These are phyloP conservation scores for Contarinia nasturtii DNA, from an alignment of 1,140 invertebrate species.

Conservation along the genomic window DNA sequence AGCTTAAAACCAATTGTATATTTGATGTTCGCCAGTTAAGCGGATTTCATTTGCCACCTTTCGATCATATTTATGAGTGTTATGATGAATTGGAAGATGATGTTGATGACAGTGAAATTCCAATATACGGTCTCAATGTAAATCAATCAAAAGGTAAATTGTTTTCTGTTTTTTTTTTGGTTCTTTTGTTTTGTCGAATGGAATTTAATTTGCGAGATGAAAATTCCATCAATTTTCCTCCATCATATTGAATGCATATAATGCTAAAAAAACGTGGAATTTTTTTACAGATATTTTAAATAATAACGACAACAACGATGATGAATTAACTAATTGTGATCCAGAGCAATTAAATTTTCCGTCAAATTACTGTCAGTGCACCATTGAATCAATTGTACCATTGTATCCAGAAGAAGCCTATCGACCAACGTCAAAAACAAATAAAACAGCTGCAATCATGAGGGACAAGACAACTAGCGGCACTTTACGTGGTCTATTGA, in stretches of 20 bases:
- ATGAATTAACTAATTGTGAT: neutral
- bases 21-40: slow-evolving; percentile 3
- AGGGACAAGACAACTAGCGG: slow-evolving; percentile 8
- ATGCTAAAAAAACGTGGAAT: too few species aligned
- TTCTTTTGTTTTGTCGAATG: too few species aligned
- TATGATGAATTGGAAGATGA: slow-evolving; percentile 2
- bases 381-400: neutral
- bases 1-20: slow-evolving; percentile 2
- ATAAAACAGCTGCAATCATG: neutral
- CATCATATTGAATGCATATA: too few species aligned
- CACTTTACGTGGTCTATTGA: slow-evolving; percentile 18
- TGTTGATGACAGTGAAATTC: neutral
- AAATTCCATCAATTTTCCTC: too few species aligned
- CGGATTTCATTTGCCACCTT: neutral
- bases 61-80: neutral
- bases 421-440: neutral
- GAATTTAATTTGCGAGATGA: too few species aligned
- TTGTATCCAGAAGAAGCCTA: neutral
- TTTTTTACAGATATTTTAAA: neutral
- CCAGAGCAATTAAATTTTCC: neutral
- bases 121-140: neutral
- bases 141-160: neutral
- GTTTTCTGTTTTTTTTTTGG: neutral
- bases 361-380: neutral
- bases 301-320: neutral